Base-by-base conservation (phyloP, 2,797 vertebrate species). In the Muraenolepis orangiensis region DNA sequence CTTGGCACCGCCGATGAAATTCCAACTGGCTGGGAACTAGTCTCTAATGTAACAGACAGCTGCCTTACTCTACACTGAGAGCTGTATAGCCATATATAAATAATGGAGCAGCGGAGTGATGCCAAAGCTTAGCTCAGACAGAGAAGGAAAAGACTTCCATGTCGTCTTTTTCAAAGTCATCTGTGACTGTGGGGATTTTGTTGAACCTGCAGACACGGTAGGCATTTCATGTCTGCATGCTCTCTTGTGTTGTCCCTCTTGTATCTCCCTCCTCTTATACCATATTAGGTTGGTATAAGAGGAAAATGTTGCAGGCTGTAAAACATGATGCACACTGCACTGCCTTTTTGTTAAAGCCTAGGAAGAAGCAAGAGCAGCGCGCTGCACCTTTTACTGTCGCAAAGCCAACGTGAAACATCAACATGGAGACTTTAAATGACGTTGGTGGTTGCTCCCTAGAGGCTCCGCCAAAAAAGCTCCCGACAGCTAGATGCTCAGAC, bases 61-160 rank as follows among this genome's bases (percentile, higher is more conserved):
- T 46, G 29, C 69, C 71, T 64, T 40, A 42, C 67, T 76, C 66
- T 40, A 29, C 67, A 68, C 74, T 78, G 23, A 82, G 73, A 77
- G 80, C 76, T 75, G 23, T 12, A n/a, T n/a, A n/a, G 42, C 36
- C 67, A 78, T 74, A 13, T 3, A 66, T 11, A 66, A 79, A 79
- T 1, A 70, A 75, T 77, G 74, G 76, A 72, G 73, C 69, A 74
- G 73, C 0, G 67, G 16, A 66, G 8, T 71, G 32, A 29, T 75
- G 74, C 79, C 80, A 81, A 76, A 76, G 72, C 66, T 83, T 1
- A 76, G 32, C 77, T 86, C 81, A 79, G 69, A 57, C 79, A 72
- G 23, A 78, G 76, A 70, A 72, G 46, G 26, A 72, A 46, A 71
- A 81, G 61, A 82, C 79, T 78, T 71, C 70, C 69, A 69, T 81